Conservation (phyloP, 2,113 vertebrate genomes). For the Colinus virginianus region DNA sequence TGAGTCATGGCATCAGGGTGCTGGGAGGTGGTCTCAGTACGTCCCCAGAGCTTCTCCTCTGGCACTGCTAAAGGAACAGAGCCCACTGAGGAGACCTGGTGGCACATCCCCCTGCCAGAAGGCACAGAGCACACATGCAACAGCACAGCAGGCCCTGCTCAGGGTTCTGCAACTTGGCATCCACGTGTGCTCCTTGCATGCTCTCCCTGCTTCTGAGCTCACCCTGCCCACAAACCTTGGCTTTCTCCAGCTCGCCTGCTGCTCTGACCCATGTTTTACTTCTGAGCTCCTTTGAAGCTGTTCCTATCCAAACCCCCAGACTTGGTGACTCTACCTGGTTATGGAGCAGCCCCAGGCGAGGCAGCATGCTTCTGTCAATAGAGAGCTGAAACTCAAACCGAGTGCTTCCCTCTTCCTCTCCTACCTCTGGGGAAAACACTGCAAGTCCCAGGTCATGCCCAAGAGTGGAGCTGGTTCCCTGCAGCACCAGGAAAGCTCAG, state of each 20-base stretch:
- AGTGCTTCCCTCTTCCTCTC: background rate
- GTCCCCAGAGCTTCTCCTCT: background rate
- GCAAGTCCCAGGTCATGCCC: background rate
- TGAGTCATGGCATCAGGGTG: accelerated
- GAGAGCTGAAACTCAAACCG: background rate
- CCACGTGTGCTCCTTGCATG: background rate
- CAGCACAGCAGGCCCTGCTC: background rate
- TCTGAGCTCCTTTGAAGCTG: slow-evolving; percentile 45
- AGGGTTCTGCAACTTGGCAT: background rate
- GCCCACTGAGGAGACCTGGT: background rate
- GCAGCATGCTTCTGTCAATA: slow-evolving; percentile 27
- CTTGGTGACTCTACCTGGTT: slow-evolving; percentile 27
- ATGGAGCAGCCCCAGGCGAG: background rate
- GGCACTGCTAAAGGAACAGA: background rate
- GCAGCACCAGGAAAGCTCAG: background rate
- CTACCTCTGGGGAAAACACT: background rate
- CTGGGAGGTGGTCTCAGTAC: background rate
- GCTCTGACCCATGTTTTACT: slow-evolving; percentile 38
- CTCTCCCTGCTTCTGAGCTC: background rate
- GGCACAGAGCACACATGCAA: background rate
- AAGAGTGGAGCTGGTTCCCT: background rate
- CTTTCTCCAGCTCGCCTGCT: slow-evolving; percentile 50
- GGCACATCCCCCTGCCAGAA: accelerated
- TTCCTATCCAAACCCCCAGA: slow-evolving; percentile 10
- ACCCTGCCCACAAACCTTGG: slow-evolving; percentile 50